These are phyloP conservation scores for Drosophila siamana DNA, from an alignment of 2,888 invertebrate genomes.

Conservation along the genomic window DNA sequence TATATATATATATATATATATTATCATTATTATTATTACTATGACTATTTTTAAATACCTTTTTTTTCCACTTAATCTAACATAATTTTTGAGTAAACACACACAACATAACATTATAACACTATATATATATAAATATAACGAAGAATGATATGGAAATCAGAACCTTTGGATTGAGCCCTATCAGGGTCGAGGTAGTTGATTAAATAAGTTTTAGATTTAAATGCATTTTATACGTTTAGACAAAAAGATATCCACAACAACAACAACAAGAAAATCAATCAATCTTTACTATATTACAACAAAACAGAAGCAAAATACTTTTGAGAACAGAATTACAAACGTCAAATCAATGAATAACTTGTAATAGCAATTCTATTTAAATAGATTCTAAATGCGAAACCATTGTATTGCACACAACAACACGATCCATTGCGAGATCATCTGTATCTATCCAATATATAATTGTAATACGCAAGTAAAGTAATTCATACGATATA, in stretches of 20 bases:
- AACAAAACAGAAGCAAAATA: conserved; percentile 11
- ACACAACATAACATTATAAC: conserved; percentile 27
- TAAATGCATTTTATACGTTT: conserved; percentile 74
- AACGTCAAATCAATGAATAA: background rate
- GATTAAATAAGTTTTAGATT: conserved; percentile 74
- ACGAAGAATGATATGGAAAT: conserved; percentile 13
- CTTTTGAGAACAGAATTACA: conserved; percentile 13
- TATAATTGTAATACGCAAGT: conserved; percentile 24
- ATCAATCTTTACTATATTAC: background rate
- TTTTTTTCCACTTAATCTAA: conserved; percentile 44
- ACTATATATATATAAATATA: conserved; percentile 25
- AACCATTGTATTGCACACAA: too few relatives aligned
- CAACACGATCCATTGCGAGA: conserved; percentile 13
- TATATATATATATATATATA: conserved; percentile 21
- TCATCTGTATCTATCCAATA: conserved; percentile 25
- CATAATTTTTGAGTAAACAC: conserved; percentile 32
- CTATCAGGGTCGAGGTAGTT: conserved; percentile 39
- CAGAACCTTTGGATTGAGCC: conserved; percentile 23
- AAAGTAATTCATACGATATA: conserved; percentile 46
- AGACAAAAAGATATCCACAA: conserved; percentile 36
- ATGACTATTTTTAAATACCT: conserved; percentile 34
- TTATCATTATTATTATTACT: conserved; percentile 13
- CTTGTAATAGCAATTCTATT: conserved; percentile 33
- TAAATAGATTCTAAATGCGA: conserved; percentile 15
- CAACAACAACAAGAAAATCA: conserved; percentile 9